Conservation (phyloP, 2,113 vertebrate genomes). For the Takifugu bimaculatus region DNA sequence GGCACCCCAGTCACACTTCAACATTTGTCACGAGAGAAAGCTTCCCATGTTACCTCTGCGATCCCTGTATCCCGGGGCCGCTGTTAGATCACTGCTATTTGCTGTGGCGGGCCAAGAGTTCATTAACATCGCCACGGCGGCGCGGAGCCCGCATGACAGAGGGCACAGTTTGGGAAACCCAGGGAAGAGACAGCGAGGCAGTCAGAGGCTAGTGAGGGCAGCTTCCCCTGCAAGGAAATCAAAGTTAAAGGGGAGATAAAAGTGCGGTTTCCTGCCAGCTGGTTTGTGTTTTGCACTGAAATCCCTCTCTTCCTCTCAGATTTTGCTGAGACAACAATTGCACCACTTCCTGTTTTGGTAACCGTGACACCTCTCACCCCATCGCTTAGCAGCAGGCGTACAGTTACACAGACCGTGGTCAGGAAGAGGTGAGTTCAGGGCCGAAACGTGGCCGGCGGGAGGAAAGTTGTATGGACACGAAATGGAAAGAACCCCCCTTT, state of each 20-base stretch:
- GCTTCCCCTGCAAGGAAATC: constrained; percentile 73
- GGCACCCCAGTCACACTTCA: constrained; percentile 38
- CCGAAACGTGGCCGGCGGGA: constrained; percentile 6
- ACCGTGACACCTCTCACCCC: constrained; percentile 51
- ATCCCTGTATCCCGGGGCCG: constrained; percentile 23
- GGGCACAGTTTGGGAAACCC: constrained; percentile 20
- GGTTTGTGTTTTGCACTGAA: constrained; percentile 73
- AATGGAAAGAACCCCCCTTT: constrained; percentile 12
- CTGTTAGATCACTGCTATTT: constrained; percentile 36
- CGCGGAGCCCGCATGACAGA: constrained; percentile 13
- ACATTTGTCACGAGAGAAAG: constrained; percentile 48
- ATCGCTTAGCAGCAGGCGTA: constrained; percentile 29
- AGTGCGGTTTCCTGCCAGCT: constrained; percentile 81
- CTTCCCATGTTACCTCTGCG: constrained; percentile 37
- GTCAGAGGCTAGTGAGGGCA: constrained; percentile 52
- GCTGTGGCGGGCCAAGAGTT: constrained; percentile 14
- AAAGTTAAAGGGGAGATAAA: constrained; percentile 72
- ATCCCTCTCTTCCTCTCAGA: constrained; percentile 74
- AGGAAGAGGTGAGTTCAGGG: constrained; percentile 20
- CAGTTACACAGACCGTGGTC: constrained; percentile 5
- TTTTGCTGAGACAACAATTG: constrained; percentile 76
- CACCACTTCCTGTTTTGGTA: constrained; percentile 71
- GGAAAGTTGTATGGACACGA: neutral
- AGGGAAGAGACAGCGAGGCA: constrained; percentile 46
- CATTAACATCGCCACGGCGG: constrained; percentile 32